Evolutionary conservation across 2,888 invertebrate genomes (phyloP).

Genomic region (Ochropleura leucogaster): DNA sequence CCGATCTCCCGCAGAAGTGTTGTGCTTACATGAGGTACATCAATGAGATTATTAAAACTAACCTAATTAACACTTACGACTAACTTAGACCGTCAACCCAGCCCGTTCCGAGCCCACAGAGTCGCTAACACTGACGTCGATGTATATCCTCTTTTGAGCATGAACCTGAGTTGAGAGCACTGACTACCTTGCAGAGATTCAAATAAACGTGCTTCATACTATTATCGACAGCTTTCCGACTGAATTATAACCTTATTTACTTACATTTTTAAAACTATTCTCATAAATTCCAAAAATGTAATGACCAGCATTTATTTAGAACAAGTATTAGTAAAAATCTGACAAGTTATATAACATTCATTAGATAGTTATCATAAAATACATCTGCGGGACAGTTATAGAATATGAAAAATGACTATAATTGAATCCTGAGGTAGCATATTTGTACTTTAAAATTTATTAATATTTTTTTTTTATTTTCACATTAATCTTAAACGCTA

Average conservation of each 20-base stretch:
- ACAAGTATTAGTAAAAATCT: slow-evolving; percentile 60
- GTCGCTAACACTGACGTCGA: slow-evolving; percentile 69
- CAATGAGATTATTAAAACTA: slow-evolving; percentile 88
- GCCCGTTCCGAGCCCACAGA: slow-evolving; percentile 69
- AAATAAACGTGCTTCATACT: slow-evolving; percentile 74
- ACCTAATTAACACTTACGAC: slow-evolving; percentile 86
- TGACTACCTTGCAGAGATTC: slow-evolving; percentile 90
- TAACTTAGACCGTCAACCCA: slow-evolving; percentile 82
- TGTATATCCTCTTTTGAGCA: slow-evolving; percentile 78
- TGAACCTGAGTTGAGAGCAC: slow-evolving; percentile 81
- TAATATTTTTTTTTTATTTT: slow-evolving; percentile 80
- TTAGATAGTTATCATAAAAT: slow-evolving; percentile 71
- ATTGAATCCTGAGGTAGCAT: slow-evolving; percentile 90
- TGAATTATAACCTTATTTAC: slow-evolving; percentile 61
- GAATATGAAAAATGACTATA: slow-evolving; percentile 76
- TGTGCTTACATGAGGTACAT: slow-evolving; percentile 85
- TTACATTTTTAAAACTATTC: slow-evolving; percentile 62
- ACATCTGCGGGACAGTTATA: slow-evolving; percentile 74
- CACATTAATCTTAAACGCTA: slow-evolving; percentile 82
- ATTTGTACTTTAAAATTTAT: slow-evolving; percentile 88
- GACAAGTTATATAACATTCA: slow-evolving; percentile 66
- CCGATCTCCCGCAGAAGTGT: slow-evolving; percentile 78
- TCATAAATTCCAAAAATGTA: slow-evolving; percentile 61
- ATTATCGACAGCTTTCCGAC: slow-evolving; percentile 54
- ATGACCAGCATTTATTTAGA: slow-evolving; percentile 58